A percentile compares a stretch with the other conserved stretches of the same genome.
Evolutionary conservation across 2,888 invertebrate species (phyloP).

Genomic region (Theodoxus fluviatilis): DNA sequence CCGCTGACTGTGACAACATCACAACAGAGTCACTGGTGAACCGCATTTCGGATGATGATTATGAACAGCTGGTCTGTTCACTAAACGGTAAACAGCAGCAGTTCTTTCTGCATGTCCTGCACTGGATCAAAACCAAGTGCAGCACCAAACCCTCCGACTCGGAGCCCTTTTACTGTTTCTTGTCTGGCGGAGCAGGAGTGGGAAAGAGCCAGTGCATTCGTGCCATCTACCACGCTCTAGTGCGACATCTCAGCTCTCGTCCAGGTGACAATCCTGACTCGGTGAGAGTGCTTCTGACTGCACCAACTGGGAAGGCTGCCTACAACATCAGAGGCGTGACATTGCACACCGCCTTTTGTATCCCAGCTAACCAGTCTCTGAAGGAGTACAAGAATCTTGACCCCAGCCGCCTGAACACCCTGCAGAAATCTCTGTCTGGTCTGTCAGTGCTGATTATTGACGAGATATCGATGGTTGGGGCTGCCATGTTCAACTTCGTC

Average conservation of each 20-base stretch:
- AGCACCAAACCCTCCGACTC: not conserved
- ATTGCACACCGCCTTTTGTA: slow-evolving; percentile 2
- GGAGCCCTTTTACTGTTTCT: slow-evolving; percentile 9
- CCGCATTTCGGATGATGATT: not conserved
- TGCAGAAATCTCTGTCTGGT: not conserved
- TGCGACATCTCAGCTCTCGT: slow-evolving; percentile 7
- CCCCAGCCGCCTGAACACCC: slow-evolving; percentile 9
- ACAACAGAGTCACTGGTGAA: not conserved
- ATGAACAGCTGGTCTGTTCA: not conserved
- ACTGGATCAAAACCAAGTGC: slow-evolving; percentile 11
- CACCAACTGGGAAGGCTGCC: slow-evolving; percentile 9
- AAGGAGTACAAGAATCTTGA: slow-evolving; percentile 1
- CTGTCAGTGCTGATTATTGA: not conserved
- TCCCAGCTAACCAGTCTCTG: not conserved
- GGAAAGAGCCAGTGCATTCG: slow-evolving; percentile 5
- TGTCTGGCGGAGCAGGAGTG: slow-evolving; percentile 2
- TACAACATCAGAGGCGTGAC: not conserved
- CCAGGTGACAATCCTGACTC: slow-evolving; percentile 12
- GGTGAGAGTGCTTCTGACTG: slow-evolving; percentile 5
- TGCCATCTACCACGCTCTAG: slow-evolving; percentile 11
- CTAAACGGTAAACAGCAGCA: not conserved
- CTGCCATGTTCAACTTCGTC: not conserved
- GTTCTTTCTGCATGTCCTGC: slow-evolving; percentile 1
- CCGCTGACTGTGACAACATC: not conserved
- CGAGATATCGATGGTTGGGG: slow-evolving; percentile 7